These are phyloP conservation scores for Pitta sordida DNA, from an alignment of 2,113 vertebrate genomes.

Conservation along the genomic window DNA sequence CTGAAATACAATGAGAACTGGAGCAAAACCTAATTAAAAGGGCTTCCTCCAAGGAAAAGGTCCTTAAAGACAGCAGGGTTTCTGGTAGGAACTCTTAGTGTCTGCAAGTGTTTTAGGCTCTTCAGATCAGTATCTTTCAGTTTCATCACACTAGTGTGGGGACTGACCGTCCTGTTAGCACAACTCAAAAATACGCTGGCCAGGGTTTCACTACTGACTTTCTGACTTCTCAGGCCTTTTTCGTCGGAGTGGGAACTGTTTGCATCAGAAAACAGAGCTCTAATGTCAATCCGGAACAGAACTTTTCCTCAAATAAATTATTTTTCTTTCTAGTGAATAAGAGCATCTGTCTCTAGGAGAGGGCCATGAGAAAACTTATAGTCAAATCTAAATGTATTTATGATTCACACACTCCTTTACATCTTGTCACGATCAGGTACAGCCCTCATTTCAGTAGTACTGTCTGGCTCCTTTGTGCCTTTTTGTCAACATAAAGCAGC, in stretches of 20 bases:
- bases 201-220: neutral
- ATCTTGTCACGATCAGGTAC: neutral
- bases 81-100: neutral
- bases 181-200: neutral
- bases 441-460: neutral
- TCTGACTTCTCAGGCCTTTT: neutral
- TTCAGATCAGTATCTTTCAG: neutral
- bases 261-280: neutral
- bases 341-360: neutral
- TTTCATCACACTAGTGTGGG: neutral
- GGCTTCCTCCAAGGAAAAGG: neutral
- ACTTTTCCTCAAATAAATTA: neutral
- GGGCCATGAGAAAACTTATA: neutral
- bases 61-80: neutral
- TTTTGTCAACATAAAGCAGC: neutral
- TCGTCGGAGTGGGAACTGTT: neutral
- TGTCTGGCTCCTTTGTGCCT: constrained; percentile 9
- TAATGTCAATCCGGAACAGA: neutral
- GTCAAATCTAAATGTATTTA: constrained; percentile 3
- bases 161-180: neutral
- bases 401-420: neutral
- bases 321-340: neutral
- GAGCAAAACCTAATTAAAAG: constrained; percentile 3
- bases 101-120: neutral
- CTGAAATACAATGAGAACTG: neutral